Evolutionary conservation across 2,888 invertebrate species (phyloP), one percentile per base, ranked within the genome.

Genomic region (Meteorus colon): DNA sequence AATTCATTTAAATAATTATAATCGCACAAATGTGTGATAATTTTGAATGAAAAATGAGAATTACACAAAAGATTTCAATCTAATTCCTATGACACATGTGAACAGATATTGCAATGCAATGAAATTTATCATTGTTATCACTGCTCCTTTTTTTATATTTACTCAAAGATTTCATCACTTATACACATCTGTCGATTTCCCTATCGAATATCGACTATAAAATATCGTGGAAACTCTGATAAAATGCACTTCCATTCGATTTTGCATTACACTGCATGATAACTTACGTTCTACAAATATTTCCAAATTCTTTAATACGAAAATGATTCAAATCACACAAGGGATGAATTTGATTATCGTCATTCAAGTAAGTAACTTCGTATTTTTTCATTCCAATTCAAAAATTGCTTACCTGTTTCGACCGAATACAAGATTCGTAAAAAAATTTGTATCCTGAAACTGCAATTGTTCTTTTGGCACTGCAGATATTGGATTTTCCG

Each of bases 381-480:
- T 24, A 41, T 41, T 41, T 0, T 41, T 12, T 41, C 8, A 41
- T 12, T 0, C n/a, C n/a, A 27, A 34, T 73, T 62, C 24, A 62
- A 34, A 34, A 48, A 67, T 34, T 73, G 84, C 84, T 87, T 82
- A 89, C 89, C 88, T 86, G 84, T 81, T 89, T 82, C 86, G 85
- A 29, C 89, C 89, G 65, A 89, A 85, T 63, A 89, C 89, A 63
- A 89, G 82, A 74, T 87, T 87, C 74, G 88, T 87, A 69, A 89
- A 81, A 80, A 89, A 89, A 76, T 88, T 84, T 78, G 84, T 85
- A 81, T 89, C 88, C 82, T 89, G 89, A 79, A 89, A 89, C 78
- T 86, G 88, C 73, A 89, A 83, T 78, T 86, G 86, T 76, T 88
- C 88, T 78, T 87, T 85, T 37, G 81, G 74, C 63, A 73, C 63